Base-by-base conservation (phyloP, 2,113 vertebrate species). In the Delphinus delphis region DNA sequence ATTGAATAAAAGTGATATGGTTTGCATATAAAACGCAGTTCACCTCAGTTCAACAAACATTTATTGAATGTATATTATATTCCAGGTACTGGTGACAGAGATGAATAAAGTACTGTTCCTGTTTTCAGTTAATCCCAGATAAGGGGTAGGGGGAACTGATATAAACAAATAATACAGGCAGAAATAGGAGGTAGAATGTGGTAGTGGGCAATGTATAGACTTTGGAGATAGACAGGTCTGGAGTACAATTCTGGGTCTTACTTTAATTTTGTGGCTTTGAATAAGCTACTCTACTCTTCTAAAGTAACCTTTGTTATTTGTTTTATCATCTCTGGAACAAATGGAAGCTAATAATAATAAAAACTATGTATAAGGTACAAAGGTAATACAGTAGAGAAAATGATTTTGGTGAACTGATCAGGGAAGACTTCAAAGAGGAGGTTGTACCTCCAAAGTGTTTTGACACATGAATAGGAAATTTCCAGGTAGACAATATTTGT, bases 21-120 rank as follows among this genome's bases (percentile, higher is more conserved):
- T 96, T 90, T 88, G 13, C 67, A 93, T 82, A 93, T 92, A 88
- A 81, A 95, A 88, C 13, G 76, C 10, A 70, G 53, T 55, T 92
- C 38, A 33, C 2, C 41, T 94, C 36, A 85, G 38, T 79, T 93
- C 53, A 86, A 68, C 15, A 86, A 93, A 65, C 5, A 82, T 82
- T 81, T 90, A n/a, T 86, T 95, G 79, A 92, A 71, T 88, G 5
- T 13, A 21, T 84, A 76, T 90, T 93, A 55, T 60, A 88, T 95
- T 85, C 26, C 15, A 88, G 76, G 21, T 91, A 71, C 33, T 81
- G 3, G 3, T 38, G 18, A 62, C 65, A 80, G 71, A 92, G 44
- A 90, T 92, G 36, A 97, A 90, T 95, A 81, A 84, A 96, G 70
- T 17, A 70, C 44, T 68, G 26, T 76, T 86, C 15, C 20, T 95